phyloP scores from a whole-genome alignment of 2,113 vertebrate genomes.

The Malurus melanocephalus region DNA sequence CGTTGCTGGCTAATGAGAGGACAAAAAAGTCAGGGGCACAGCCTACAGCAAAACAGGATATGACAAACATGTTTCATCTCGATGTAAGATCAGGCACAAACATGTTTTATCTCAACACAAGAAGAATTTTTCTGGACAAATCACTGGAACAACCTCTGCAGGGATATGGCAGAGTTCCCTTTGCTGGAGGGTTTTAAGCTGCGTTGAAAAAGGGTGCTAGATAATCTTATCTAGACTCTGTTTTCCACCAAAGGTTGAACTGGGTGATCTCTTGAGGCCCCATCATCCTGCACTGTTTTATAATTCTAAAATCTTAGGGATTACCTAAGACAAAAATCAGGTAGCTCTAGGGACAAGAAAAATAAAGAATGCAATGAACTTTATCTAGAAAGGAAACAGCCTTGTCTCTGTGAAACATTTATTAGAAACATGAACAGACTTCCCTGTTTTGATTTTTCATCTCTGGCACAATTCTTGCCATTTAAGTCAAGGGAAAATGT shows the following conservation, averaged over 20 bases:
- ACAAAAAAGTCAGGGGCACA: background rate
- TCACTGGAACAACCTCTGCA: background rate
- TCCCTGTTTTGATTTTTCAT: background rate
- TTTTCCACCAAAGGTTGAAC: background rate
- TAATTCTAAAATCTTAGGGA: background rate
- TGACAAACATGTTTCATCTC: background rate
- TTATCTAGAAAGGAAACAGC: background rate
- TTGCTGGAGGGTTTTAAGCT: background rate
- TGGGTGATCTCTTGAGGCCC: background rate
- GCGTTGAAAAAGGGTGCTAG: accelerated
- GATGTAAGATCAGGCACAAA: background rate
- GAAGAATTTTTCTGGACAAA: background rate
- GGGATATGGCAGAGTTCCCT: background rate
- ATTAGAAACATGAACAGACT: background rate
- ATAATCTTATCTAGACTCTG: background rate
- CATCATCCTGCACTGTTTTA: background rate
- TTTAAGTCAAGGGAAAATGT: background rate
- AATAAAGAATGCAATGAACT: background rate
- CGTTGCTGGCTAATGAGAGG: background rate
- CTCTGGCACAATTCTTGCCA: background rate
- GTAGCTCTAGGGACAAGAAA: background rate
- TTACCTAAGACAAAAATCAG: background rate
- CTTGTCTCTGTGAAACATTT: background rate
- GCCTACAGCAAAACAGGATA: background rate
- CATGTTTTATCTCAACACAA: background rate